Base-by-base conservation (phyloP, 2,888 invertebrate genomes). In the Drosophila emarginata region DNA sequence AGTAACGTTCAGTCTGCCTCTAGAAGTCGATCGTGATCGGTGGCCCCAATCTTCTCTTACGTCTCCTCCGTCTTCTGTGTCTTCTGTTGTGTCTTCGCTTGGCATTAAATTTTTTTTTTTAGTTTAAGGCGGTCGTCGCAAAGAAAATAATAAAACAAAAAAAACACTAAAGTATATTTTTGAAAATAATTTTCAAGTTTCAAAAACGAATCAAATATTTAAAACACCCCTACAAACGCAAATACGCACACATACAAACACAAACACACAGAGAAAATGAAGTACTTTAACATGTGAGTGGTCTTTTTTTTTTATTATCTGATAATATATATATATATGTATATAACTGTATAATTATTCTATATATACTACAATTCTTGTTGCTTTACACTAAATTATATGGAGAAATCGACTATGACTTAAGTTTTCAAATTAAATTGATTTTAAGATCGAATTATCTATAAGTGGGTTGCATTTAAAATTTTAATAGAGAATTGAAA, bases 261-360 rank as follows among this genome's bases (percentile, higher is more conserved):
- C 60, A 68, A 14, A 67, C 26, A 72, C 36, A 73, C 39, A 74
- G 60, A 77, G 75, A 87, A 82, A 84, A 90, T 90, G 89, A 90
- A 90, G 83, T 89, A 84, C 88, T 87, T 87, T 68, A 89, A 89
- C 82, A 89, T 90, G 89, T 90, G 89, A 90, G 89, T 90, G 87
- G 62, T 61, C 61, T 12, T 15, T 9, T n/a, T n/a, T 15, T 36
- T 61, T 23, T 53, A 12, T 21, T 45, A 45, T 45, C 45, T 14
- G 39, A 45, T 3, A 18, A 64, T 58, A 50, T 21, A 62, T 37
- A 45, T 15, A 23, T 36, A 51, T 54, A 50, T 51, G 23, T 23
- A 28, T n/a, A n/a, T n/a, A n/a, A 18, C 14, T 61, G 52, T 65
- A n/a, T 58, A 40, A 64, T 61, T 50, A 61, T 69, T 32, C 37